Base-by-base conservation (phyloP, 2,888 invertebrate species). In the Cheilosia grossa region DNA sequence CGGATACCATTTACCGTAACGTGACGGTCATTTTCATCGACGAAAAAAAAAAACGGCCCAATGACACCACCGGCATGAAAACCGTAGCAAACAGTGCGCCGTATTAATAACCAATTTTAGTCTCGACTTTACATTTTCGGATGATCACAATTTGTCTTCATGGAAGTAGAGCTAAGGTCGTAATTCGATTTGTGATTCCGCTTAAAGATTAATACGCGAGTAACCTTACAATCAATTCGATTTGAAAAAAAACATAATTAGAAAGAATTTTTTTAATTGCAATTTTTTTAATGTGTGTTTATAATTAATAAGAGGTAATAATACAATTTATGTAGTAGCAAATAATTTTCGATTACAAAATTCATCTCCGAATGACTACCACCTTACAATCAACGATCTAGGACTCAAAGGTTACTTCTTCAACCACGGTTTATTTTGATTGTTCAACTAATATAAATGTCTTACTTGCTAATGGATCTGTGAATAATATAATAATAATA, bases 231-330 rank as follows among this genome's bases (percentile, higher is more conserved):
- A 9, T 30, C 42, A 42, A 5, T 6, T 27, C 27, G 4, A n/a
- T 42, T 42, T 42, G n/a, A 42, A 6, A 17, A 44, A 4, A 37
- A 37, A 13, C 13, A 37, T 1, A 37, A 4, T 4, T 1, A 13
- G 13, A 13, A 4, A 13, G 10, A 10, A 2, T 6, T 42, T 10
- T n/a, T 0, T 13, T 27, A 80, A 56, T 69, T 27, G 33, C 54
- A 51, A 7, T 30, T 44, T 53, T 0, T 51, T 47, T 73, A 42
- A 56, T 56, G 51, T 42, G 44, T 79, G 42, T 79, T 56, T 74
- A 83, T 79, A 83, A 33, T 83, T 67, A 74, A 79, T 83, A 83
- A 79, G 82, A 79, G 74, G 74, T 79, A 73, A 74, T 79, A 73
- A 74, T 79, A 74, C 64, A 69, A 69, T 80, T 5, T 27, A 70